Percentiles rank a stretch among this genome's conserved stretches.
phyloP scores from a whole-genome alignment of 2,797 vertebrate species.

The Acanthis flammea region DNA sequence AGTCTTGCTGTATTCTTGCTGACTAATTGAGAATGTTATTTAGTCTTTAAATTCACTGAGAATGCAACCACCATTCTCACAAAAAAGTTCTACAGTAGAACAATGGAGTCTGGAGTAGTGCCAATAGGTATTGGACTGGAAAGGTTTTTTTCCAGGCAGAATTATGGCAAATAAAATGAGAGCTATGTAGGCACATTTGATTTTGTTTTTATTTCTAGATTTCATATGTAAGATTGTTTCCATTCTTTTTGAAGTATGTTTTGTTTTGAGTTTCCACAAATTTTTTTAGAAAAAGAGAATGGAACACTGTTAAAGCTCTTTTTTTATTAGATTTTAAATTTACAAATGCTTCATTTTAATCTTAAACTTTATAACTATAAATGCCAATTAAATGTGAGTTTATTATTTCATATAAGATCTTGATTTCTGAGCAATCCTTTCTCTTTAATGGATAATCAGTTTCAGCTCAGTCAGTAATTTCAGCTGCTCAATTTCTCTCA shows the following conservation, averaged over 20 bases:
- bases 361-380: not conserved
- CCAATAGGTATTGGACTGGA: not conserved
- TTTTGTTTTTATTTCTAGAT: not conserved
- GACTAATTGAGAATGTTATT: constrained; percentile 8
- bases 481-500: not conserved
- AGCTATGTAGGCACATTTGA: not conserved
- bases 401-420: not conserved
- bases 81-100: not conserved
- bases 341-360: not conserved
- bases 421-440: not conserved
- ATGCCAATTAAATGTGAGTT: not conserved
- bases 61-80: not conserved
- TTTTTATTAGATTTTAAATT: not conserved
- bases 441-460: not conserved
- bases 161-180: not conserved
- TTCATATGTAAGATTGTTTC: not conserved
- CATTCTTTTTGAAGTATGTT: not conserved
- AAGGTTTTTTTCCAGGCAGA: not conserved
- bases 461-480: not conserved
- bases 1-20: constrained; percentile 6
- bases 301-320: not conserved
- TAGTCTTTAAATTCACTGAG: not conserved
- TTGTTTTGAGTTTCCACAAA: not conserved
- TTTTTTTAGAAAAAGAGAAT: not conserved
- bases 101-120: not conserved